phyloP scores from a whole-genome alignment of 2,888 invertebrate species.

The Anarsia innoxiella region DNA sequence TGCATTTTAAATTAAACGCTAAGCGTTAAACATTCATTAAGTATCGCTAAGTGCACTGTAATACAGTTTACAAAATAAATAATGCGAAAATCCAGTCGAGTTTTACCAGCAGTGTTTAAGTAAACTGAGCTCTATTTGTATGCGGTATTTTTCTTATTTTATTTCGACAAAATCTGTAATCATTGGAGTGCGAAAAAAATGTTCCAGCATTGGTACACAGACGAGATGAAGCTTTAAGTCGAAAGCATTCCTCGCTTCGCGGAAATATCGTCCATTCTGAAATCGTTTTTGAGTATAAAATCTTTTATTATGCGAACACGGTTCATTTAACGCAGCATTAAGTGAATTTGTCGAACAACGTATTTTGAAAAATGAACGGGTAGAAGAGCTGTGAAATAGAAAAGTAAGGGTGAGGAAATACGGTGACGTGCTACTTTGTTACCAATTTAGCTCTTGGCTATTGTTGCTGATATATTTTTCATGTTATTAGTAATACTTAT shows the following conservation, averaged over 20 bases:
- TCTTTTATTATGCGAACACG: slow-evolving; percentile 71
- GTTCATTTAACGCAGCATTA: slow-evolving; percentile 72
- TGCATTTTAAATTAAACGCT: too few relatives aligned
- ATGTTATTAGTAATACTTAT: too few relatives aligned
- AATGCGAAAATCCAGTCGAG: slow-evolving; percentile 21
- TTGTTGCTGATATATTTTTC: too few relatives aligned
- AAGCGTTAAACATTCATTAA: too few relatives aligned
- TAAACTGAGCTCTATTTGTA: slow-evolving; percentile 42
- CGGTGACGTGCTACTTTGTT: too few relatives aligned
- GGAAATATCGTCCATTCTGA: slow-evolving; percentile 63
- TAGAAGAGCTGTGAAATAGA: slow-evolving; percentile 55
- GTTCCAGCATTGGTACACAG: slow-evolving; percentile 33
- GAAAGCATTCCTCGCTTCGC: slow-evolving; percentile 44
- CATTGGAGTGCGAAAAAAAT: slow-evolving; percentile 46
- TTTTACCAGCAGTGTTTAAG: slow-evolving; percentile 32
- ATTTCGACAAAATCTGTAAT: slow-evolving; percentile 31
- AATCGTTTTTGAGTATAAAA: slow-evolving; percentile 69
- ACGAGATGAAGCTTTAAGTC: slow-evolving; percentile 40
- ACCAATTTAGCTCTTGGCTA: too few relatives aligned
- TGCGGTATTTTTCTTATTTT: slow-evolving; percentile 40
- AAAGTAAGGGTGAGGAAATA: slow-evolving; percentile 34
- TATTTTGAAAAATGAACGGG: slow-evolving; percentile 66
- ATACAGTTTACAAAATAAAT: slow-evolving; percentile 13
- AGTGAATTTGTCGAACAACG: slow-evolving; percentile 73
- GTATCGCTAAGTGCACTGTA: slow-evolving; percentile 4